phyloP scores from a whole-genome alignment of 2,797 vertebrate species.

The Halcyon chelicuti region DNA sequence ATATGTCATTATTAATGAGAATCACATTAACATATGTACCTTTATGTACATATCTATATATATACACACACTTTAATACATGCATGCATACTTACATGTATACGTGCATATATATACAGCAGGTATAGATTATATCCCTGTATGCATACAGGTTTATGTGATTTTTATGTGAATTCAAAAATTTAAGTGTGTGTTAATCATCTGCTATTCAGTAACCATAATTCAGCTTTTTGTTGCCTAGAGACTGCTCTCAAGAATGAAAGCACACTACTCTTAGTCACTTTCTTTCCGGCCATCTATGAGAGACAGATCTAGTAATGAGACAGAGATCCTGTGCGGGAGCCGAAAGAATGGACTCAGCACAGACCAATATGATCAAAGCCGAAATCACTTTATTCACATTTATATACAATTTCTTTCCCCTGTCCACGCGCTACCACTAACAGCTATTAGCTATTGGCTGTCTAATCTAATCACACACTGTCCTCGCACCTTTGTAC shows the following conservation, averaged over 20 bases:
- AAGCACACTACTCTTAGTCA: background rate
- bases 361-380: too few species aligned
- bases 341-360: too few species aligned
- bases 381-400: too few species aligned
- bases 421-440: too few species aligned
- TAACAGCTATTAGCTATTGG: too few species aligned
- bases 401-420: too few species aligned
- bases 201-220: background rate
- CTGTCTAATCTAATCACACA: too few species aligned
- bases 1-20: background rate
- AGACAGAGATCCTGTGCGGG: background rate
- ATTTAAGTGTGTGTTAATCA: background rate
- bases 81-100: background rate
- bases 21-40: background rate
- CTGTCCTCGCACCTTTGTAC: too few species aligned
- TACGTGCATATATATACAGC: background rate
- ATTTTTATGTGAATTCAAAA: background rate
- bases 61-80: background rate
- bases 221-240: conserved; percentile 36
- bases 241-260: conserved; percentile 41
- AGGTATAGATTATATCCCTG: background rate
- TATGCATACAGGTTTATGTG: background rate
- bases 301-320: background rate
- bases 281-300: background rate
- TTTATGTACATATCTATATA: background rate